phyloP scores from a whole-genome alignment of 2,113 vertebrate species.

The Donacobius atricapilla region DNA sequence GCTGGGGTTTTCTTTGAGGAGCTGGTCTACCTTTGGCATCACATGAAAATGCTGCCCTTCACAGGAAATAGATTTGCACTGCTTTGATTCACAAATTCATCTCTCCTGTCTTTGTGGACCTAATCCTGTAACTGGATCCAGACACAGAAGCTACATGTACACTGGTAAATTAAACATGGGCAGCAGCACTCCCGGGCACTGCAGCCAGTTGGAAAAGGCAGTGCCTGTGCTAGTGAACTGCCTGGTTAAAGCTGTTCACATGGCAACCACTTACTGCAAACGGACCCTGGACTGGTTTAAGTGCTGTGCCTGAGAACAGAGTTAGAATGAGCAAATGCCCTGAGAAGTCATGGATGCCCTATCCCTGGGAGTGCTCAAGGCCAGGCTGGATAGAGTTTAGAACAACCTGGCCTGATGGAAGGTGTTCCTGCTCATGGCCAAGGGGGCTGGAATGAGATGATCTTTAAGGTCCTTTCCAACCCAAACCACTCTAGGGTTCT shows the following conservation, averaged over 20 bases:
- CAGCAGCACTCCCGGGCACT: not conserved
- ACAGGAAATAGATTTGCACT: not conserved
- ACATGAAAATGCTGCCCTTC: not conserved
- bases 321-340: not conserved
- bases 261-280: not conserved
- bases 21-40: not conserved
- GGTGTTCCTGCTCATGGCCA: not conserved
- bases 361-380: not conserved
- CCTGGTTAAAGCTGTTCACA: not conserved
- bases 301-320: not conserved
- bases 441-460: not conserved
- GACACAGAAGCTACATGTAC: not conserved
- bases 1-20: not conserved
- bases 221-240: not conserved
- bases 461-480: not conserved
- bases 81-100: conserved; percentile 13
- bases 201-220: not conserved
- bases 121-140: not conserved
- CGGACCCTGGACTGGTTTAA: not conserved
- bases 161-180: conserved; percentile 12
- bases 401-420: not conserved
- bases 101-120: not conserved
- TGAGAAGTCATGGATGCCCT: fast-evolving
- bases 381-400: not conserved
- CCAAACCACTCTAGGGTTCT: not conserved